Evolutionary conservation across 1,140 invertebrate genomes (phyloP).

Genomic region (Pararge aegeria): DNA sequence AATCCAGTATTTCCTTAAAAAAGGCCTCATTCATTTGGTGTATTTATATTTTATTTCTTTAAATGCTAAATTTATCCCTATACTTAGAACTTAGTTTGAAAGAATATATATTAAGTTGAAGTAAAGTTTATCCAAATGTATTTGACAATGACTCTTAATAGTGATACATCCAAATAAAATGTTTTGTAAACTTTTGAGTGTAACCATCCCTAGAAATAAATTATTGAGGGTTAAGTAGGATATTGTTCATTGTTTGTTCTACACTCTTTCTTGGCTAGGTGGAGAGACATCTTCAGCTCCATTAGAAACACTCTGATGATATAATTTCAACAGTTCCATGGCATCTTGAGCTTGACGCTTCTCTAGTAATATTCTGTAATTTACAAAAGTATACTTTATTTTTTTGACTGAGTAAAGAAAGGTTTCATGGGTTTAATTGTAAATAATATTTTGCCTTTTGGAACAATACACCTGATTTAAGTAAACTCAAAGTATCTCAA

Average conservation of each 20-base stretch:
- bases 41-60: constrained; percentile 32
- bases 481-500: no score
- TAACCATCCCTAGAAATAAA: constrained; percentile 67
- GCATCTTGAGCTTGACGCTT: constrained; percentile 92
- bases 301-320: constrained; percentile 78
- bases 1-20: constrained; percentile 40
- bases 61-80: constrained; percentile 20
- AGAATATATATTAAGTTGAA: constrained; percentile 2
- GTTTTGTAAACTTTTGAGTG: constrained; percentile 78
- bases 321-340: constrained; percentile 86
- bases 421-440: background rate
- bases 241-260: constrained; percentile 38
- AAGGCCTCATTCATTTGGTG: constrained; percentile 65
- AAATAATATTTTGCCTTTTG: no score
- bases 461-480: no score
- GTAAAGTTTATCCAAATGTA: constrained; percentile 10
- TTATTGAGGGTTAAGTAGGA: constrained; percentile 59
- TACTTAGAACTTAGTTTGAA: constrained; percentile 15
- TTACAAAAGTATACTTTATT: background rate
- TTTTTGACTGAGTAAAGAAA: background rate
- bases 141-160: background rate
- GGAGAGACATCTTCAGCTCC: constrained; percentile 72
- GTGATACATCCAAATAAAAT: constrained; percentile 1
- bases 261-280: constrained; percentile 71
- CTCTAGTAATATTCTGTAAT: constrained; percentile 84